These are phyloP conservation scores for Mesochorus sp. DNA, from an alignment of 2,888 invertebrate species.

Conservation along the genomic window DNA sequence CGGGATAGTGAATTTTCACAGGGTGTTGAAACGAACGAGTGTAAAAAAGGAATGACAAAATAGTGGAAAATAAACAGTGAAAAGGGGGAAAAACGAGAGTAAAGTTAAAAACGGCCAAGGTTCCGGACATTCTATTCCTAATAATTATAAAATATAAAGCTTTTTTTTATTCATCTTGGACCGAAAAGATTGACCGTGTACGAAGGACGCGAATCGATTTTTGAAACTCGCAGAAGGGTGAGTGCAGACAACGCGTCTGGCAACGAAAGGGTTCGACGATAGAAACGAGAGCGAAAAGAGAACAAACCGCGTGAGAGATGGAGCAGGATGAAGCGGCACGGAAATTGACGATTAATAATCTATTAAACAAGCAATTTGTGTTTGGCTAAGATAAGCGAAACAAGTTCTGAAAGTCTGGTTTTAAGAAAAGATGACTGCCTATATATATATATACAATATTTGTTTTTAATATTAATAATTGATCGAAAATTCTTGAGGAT, in stretches of 20 bases:
- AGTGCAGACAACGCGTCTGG: constrained; percentile 13
- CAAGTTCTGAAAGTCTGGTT: constrained; percentile 70
- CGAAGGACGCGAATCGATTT: constrained; percentile 16
- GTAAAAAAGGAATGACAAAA: constrained; percentile 22
- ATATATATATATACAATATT: no score
- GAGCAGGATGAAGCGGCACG: constrained; percentile 24
- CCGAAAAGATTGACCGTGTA: neutral
- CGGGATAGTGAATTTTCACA: neutral
- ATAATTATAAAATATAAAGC: no score
- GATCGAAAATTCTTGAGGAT: no score
- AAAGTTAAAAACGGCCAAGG: no score
- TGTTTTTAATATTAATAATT: no score
- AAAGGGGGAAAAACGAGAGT: neutral
- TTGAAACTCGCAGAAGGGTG: neutral
- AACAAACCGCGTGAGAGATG: constrained; percentile 1
- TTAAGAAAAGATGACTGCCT: no score
- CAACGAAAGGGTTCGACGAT: constrained; percentile 35
- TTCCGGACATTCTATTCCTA: no score
- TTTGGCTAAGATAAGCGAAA: constrained; percentile 70
- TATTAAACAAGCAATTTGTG: constrained; percentile 73
- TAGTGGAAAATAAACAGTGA: neutral
- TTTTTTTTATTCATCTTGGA: neutral
- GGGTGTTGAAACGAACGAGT: neutral
- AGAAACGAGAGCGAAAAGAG: constrained; percentile 23
- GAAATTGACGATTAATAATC: constrained; percentile 73